Conservation (phyloP, 2,113 vertebrate genomes). For the Sorex araneus region DNA sequence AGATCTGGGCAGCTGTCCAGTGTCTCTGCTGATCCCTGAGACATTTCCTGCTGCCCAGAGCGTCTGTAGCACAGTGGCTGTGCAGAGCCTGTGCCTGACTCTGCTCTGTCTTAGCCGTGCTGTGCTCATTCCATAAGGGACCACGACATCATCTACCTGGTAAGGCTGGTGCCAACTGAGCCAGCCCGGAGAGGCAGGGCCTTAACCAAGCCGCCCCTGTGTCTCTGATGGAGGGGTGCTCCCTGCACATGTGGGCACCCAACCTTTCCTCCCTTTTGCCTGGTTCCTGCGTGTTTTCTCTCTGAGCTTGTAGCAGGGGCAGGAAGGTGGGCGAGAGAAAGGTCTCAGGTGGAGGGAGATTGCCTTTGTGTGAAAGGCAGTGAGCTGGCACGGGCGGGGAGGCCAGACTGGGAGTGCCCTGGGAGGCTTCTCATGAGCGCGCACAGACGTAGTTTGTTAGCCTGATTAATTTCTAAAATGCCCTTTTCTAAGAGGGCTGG, state of each 20-base stretch:
- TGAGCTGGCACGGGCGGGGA: background rate
- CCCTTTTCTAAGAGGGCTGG: background rate
- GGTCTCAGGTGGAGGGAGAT: background rate
- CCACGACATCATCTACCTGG: accelerated
- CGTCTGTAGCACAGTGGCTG: accelerated
- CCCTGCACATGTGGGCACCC: background rate
- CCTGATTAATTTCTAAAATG: background rate
- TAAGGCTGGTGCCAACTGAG: accelerated
- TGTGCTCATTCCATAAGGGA: background rate
- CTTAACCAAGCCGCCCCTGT: background rate
- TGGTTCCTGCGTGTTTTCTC: background rate
- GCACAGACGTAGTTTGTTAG: background rate
- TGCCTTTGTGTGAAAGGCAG: constrained; percentile 32
- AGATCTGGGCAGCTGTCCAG: background rate
- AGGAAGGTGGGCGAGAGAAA: background rate
- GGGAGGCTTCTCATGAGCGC: background rate
- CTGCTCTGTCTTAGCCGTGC: background rate
- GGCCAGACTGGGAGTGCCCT: accelerated
- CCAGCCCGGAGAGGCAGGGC: accelerated
- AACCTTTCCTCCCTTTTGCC: background rate
- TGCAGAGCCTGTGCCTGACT: accelerated
- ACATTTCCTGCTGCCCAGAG: background rate
- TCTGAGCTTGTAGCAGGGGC: background rate
- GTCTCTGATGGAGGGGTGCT: background rate
- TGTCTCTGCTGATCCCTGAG: background rate